Conservation (phyloP, 2,888 invertebrate species). For the Hydroisotoma schaefferi region DNA sequence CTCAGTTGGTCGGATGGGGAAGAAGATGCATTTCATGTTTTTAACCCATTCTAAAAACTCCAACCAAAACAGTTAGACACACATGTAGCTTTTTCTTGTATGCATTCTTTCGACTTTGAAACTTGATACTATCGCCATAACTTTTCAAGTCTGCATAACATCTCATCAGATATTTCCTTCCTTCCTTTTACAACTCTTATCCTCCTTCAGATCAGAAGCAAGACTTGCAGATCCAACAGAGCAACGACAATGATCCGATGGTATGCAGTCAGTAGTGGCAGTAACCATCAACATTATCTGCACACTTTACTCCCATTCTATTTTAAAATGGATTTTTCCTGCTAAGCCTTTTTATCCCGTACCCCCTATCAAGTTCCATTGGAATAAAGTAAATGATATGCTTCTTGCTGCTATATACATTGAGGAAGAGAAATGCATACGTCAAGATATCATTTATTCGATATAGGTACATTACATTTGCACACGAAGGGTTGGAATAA, state of each 20-base stretch:
- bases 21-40: constrained; percentile 6
- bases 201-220: not conserved
- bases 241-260: too few relatives aligned
- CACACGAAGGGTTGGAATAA: too few relatives aligned
- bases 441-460: too few relatives aligned
- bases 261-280: too few relatives aligned
- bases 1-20: too few relatives aligned
- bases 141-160: not conserved
- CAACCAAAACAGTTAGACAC: not conserved
- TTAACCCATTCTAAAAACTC: constrained; percentile 1
- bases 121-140: not conserved
- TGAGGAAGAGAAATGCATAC: too few relatives aligned
- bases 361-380: constrained; percentile 1
- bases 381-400: too few relatives aligned
- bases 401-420: too few relatives aligned
- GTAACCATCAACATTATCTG: constrained; percentile 7
- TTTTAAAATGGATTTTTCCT: not conserved
- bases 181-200: not conserved
- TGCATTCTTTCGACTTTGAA: not conserved
- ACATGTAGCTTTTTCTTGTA: not conserved
- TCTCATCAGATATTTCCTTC: constrained; percentile 4
- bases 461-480: too few relatives aligned
- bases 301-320: not conserved
- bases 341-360: not conserved
- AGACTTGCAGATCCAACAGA: too few relatives aligned